A percentile compares a stretch with the other conserved stretches of the same genome.
Evolutionary conservation across 2,113 vertebrate species (phyloP).

Genomic region (Hemichromis elongatus): DNA sequence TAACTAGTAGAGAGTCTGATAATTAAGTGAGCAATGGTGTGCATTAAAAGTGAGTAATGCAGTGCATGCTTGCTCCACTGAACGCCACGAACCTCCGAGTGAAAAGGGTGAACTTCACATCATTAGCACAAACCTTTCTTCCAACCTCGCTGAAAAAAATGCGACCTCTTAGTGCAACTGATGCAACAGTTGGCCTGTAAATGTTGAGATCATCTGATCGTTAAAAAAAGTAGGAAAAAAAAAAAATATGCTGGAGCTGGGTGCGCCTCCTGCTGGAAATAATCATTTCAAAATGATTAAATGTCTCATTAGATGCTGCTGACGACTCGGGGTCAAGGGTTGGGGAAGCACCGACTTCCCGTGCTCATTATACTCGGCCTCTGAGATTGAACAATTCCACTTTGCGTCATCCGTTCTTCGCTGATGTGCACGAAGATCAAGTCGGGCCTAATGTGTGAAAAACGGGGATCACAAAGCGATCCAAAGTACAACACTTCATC

Average conservation of each 20-base stretch:
- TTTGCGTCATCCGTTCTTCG: slow-evolving; percentile 35
- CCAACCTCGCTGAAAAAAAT: neutral
- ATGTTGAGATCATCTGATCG: slow-evolving; percentile 51
- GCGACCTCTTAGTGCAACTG: slow-evolving; percentile 21
- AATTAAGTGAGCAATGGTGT: slow-evolving; percentile 35
- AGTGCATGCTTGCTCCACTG: neutral
- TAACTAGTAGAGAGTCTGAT: slow-evolving; percentile 29
- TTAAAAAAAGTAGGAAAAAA: neutral
- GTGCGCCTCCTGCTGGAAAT: slow-evolving; percentile 44
- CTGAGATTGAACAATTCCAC: slow-evolving; percentile 37
- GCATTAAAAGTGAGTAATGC: slow-evolving; percentile 54
- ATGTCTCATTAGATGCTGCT: slow-evolving; percentile 52
- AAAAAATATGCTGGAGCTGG: neutral
- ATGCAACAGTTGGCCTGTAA: slow-evolving; percentile 52
- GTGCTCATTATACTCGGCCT: slow-evolving; percentile 29
- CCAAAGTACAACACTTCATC: slow-evolving; percentile 79
- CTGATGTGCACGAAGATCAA: neutral
- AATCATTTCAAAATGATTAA: slow-evolving; percentile 54
- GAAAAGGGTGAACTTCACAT: slow-evolving; percentile 7
- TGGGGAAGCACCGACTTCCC: slow-evolving; percentile 34
- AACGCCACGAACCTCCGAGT: neutral
- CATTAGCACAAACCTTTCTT: slow-evolving; percentile 11
- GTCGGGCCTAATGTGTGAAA: slow-evolving; percentile 58
- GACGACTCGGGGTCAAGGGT: slow-evolving; percentile 50
- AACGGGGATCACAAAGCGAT: slow-evolving; percentile 69